Evolutionary conservation across 1,140 invertebrate genomes (phyloP).

Genomic region (Liolophura sinensis): DNA sequence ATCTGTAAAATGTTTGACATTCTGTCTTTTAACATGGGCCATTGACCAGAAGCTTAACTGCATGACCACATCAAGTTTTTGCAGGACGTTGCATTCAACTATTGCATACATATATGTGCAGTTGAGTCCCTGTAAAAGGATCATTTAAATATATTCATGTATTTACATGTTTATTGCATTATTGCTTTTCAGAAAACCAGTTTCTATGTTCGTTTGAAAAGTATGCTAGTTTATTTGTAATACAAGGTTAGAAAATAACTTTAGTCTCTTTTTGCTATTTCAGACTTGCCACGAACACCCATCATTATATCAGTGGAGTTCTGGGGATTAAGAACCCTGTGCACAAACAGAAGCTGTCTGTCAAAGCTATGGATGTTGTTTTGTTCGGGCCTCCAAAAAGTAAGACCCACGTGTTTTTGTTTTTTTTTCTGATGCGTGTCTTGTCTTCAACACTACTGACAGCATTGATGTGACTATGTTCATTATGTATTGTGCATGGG

Average conservation of each 20-base stretch:
- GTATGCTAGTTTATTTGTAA: not conserved
- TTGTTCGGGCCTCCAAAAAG: slow-evolving; percentile 96
- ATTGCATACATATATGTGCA: no score
- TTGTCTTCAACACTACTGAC: not conserved
- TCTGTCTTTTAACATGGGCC: no score
- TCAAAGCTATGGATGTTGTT: slow-evolving; percentile 97
- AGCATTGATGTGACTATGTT: no score
- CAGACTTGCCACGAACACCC: slow-evolving; percentile 89
- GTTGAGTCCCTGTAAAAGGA: no score
- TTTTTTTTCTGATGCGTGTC: not conserved
- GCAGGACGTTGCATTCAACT: no score
- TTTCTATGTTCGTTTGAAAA: not conserved
- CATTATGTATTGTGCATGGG: no score
- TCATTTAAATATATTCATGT: no score
- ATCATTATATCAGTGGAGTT: slow-evolving; percentile 81
- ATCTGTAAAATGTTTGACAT: no score
- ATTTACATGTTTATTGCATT: not conserved
- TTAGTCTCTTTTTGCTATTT: slow-evolving; percentile 34
- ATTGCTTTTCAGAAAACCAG: not conserved
- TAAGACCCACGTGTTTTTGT: slow-evolving; percentile 59
- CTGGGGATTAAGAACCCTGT: slow-evolving; percentile 97
- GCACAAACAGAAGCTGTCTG: slow-evolving; percentile 92
- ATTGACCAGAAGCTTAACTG: no score
- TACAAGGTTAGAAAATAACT: no score
- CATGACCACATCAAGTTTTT: no score